phyloP scores from a whole-genome alignment of 2,797 vertebrate species.

The Nannoperca obscura region DNA sequence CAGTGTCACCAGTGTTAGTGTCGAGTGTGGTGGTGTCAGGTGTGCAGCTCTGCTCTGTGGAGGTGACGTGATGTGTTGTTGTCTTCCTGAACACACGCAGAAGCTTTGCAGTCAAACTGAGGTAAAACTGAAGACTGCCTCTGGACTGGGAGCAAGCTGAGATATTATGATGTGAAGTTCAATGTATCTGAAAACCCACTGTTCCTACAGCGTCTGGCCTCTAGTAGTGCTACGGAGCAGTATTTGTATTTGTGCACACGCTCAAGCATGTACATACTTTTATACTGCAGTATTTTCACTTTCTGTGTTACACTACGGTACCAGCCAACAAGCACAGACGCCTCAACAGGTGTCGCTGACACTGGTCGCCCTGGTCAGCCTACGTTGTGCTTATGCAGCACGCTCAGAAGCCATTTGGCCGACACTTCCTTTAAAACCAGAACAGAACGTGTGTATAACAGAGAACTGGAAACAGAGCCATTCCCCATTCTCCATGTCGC shows the following conservation, averaged over 20 bases:
- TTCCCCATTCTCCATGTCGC: constrained; percentile 68
- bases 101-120: background rate
- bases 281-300: too few species aligned
- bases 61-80: background rate
- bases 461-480: background rate
- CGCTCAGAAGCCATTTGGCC: too few species aligned
- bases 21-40: too few species aligned
- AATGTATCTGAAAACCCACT: background rate
- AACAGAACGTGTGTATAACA: background rate
- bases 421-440: background rate
- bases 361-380: background rate
- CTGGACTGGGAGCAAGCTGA: background rate
- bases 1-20: background rate
- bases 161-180: background rate
- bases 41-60: background rate
- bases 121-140: background rate
- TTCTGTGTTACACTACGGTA: too few species aligned
- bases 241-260: too few species aligned
- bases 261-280: background rate
- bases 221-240: background rate
- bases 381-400: too few species aligned
- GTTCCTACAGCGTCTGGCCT: too few species aligned
- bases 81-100: background rate
- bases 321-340: background rate
- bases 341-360: background rate